Evolutionary conservation across 2,888 invertebrate genomes (phyloP).

Genomic region (Cryptus viduatorius): DNA sequence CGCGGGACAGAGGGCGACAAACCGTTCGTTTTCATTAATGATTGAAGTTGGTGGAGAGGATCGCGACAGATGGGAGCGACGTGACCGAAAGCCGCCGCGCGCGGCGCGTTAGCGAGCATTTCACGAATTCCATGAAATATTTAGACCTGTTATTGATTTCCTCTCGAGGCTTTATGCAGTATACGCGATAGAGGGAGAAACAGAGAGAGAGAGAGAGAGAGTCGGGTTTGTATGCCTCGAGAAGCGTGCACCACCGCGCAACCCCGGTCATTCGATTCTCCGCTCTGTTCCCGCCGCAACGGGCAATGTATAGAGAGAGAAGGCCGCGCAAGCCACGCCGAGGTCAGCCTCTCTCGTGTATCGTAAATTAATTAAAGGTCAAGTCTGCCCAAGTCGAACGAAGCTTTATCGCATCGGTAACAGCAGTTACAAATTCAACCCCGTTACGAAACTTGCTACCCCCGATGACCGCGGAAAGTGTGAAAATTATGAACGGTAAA

Average conservation of each 20-base stretch:
- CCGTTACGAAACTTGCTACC: conserved; percentile 7
- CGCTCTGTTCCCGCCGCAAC: neutral
- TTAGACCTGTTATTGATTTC: conserved; percentile 83
- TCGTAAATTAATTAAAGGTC: conserved; percentile 60
- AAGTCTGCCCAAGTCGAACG: conserved; percentile 27
- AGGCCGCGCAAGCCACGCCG: neutral
- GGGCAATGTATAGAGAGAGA: conserved; percentile 15
- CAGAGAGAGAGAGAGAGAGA: conserved; percentile 20
- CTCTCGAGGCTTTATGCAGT: conserved; percentile 69
- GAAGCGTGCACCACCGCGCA: conserved; percentile 31
- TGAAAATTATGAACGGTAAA: conserved; percentile 16
- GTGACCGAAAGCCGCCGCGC: conserved; percentile 76
- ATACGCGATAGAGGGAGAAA: conserved; percentile 14
- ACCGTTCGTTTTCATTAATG: conserved; percentile 81
- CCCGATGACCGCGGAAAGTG: conserved; percentile 16
- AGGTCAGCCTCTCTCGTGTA: neutral
- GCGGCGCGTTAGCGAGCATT: conserved; percentile 70
- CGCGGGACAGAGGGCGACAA: conserved; percentile 16
- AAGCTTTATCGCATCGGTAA: conserved; percentile 12
- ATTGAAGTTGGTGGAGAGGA: conserved; percentile 78
- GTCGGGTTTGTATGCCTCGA: conserved; percentile 24
- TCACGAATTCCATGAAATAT: conserved; percentile 82
- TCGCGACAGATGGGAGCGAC: conserved; percentile 82
- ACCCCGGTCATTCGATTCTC: conserved; percentile 29
- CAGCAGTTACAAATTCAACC: conserved; percentile 22